Conservation (phyloP, 2,888 invertebrate species). For the Drosophila subquinaria region DNA sequence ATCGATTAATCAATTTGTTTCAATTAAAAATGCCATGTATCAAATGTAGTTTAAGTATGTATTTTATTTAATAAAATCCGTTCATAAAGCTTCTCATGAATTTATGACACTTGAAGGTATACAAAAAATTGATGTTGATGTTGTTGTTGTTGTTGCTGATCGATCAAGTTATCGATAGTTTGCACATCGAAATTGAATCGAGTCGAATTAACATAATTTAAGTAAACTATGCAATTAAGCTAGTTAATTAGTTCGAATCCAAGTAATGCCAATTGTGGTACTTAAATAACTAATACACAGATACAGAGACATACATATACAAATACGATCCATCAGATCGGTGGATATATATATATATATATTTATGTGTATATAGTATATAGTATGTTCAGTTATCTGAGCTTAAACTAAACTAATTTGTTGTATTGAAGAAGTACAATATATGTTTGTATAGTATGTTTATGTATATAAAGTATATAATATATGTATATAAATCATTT, state of each 20-base stretch:
- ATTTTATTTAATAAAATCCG: conserved; percentile 44
- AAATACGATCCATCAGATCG: conserved; percentile 8
- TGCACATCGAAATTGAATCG: background rate
- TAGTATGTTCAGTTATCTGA: conserved; percentile 21
- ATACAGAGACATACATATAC: conserved; percentile 11
- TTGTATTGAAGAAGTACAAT: conserved; percentile 24
- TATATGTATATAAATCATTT: conserved; percentile 37
- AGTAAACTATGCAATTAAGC: conserved; percentile 46
- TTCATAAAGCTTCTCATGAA: conserved; percentile 33
- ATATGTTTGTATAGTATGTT: conserved; percentile 11
- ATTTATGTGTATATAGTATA: background rate
- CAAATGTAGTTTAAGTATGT: conserved; percentile 36
- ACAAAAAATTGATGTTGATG: conserved; percentile 26
- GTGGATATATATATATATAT: background rate
- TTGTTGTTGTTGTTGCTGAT: conserved; percentile 1
- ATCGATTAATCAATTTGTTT: too few relatives aligned
- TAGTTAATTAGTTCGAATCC: conserved; percentile 31
- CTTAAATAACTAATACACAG: conserved; percentile 20
- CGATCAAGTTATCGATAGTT: background rate
- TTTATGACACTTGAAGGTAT: conserved; percentile 42
- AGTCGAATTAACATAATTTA: conserved; percentile 29
- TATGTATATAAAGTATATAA: conserved; percentile 27
- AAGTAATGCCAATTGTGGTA: conserved; percentile 42
- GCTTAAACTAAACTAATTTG: conserved; percentile 23
- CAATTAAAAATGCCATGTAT: background rate